phyloP scores from a whole-genome alignment of 2,113 vertebrate species.

The Mastomys natalensis region DNA sequence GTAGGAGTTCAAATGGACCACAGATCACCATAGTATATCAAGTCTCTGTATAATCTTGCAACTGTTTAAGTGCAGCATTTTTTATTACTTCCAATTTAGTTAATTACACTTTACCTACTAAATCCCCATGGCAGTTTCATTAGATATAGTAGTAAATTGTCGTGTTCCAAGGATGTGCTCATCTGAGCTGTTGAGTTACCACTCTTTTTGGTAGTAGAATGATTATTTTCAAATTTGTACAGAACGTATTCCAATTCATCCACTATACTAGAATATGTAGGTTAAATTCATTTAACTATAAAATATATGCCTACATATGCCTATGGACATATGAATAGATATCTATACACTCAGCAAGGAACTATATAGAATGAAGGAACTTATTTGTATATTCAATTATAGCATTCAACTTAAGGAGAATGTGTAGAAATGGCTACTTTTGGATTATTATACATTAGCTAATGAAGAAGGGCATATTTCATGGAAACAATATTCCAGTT shows the following conservation, averaged over 20 bases:
- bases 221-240: conserved; percentile 26
- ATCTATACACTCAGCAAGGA: neutral
- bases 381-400: neutral
- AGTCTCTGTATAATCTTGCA: conserved; percentile 72
- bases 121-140: conserved; percentile 70
- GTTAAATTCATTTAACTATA: neutral
- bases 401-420: neutral
- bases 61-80: conserved; percentile 75
- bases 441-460: neutral
- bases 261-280: neutral
- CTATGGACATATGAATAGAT: neutral
- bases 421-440: neutral
- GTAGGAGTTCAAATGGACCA: conserved; percentile 72
- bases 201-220: conserved; percentile 11
- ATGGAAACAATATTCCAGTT: neutral
- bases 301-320: neutral
- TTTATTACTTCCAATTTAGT: conserved; percentile 82
- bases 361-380: neutral
- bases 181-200: conserved; percentile 36
- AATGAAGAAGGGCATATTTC: neutral
- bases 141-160: conserved; percentile 74
- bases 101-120: conserved; percentile 80
- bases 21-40: conserved; percentile 70
- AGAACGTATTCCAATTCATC: neutral
- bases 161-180: conserved; percentile 65